These are phyloP conservation scores for Lydus trimaculatus DNA, from an alignment of 2,888 invertebrate genomes.

Conservation along the genomic window DNA sequence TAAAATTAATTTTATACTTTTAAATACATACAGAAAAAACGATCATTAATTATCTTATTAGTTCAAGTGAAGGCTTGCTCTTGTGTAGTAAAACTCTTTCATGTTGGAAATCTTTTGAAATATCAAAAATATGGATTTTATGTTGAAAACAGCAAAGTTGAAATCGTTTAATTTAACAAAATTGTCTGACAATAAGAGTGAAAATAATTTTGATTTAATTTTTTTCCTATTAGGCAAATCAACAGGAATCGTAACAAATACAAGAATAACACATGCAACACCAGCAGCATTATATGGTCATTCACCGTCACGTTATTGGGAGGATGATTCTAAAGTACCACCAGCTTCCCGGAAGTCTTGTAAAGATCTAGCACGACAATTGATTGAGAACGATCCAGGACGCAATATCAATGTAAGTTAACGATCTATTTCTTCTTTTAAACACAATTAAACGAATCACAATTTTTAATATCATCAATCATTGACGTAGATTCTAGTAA, in stretches of 20 bases:
- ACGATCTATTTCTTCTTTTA: not conserved
- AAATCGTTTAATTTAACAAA: no score
- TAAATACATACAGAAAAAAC: no score
- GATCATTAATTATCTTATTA: no score
- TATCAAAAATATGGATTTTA: not conserved
- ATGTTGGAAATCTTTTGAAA: no score
- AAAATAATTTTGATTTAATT: not conserved
- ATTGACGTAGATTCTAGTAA: no score
- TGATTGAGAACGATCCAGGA: slow-evolving; percentile 80
- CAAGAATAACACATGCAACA: slow-evolving; percentile 80
- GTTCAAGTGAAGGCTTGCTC: no score
- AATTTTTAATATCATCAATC: no score
- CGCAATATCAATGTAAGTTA: slow-evolving; percentile 73
- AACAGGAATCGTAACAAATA: slow-evolving; percentile 83
- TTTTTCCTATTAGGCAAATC: slow-evolving; percentile 68
- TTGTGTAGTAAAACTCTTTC: no score
- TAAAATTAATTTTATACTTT: no score
- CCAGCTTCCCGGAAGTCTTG: slow-evolving; percentile 74
- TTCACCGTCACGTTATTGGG: slow-evolving; percentile 79
- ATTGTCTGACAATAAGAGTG: no score
- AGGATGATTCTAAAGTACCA: slow-evolving; percentile 79
- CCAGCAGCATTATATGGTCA: slow-evolving; percentile 81
- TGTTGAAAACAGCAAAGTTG: not conserved
- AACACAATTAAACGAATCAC: no score
- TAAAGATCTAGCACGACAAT: slow-evolving; percentile 80